A percentile compares a stretch with the other conserved stretches of the same genome.
Conservation (phyloP, 2,888 invertebrate genomes). For the Colostygia pectinataria region DNA sequence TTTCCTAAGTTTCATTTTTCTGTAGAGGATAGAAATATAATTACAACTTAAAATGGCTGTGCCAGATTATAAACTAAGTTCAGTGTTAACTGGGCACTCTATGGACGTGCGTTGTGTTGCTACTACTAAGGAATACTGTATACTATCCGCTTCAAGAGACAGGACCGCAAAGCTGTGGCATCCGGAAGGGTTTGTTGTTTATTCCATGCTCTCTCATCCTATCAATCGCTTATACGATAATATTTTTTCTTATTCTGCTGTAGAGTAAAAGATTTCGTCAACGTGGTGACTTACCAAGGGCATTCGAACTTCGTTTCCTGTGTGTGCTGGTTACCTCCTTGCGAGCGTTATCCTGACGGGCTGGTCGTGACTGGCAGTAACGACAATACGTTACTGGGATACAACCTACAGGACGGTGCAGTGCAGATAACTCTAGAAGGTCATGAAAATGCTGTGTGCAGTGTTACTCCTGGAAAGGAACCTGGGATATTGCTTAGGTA, state of each 20-base stretch:
- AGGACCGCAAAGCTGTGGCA: slow-evolving; percentile 94
- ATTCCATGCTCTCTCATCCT: not conserved
- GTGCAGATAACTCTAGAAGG: slow-evolving; percentile 88
- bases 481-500: slow-evolving; percentile 73
- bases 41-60: slow-evolving; percentile 60
- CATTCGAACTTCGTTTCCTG: slow-evolving; percentile 94
- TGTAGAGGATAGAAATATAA: slow-evolving; percentile 33
- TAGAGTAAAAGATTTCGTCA: slow-evolving; percentile 84
- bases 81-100: slow-evolving; percentile 90
- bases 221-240: not conserved
- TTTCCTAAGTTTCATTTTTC: too few species aligned
- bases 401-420: slow-evolving; percentile 86
- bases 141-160: slow-evolving; percentile 95
- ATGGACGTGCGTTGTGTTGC: slow-evolving; percentile 92
- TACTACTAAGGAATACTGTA: slow-evolving; percentile 85
- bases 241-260: slow-evolving; percentile 34
- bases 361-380: slow-evolving; percentile 95
- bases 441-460: slow-evolving; percentile 89
- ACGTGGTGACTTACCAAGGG: slow-evolving; percentile 87
- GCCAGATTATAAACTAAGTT: slow-evolving; percentile 89
- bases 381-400: slow-evolving; percentile 92
- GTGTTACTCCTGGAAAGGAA: slow-evolving; percentile 67
- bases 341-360: slow-evolving; percentile 87
- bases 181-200: slow-evolving; percentile 85
- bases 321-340: slow-evolving; percentile 89